These are phyloP conservation scores for Melanotaenia duboulayi DNA, from an alignment of 2,113 vertebrate genomes.

Conservation along the genomic window DNA sequence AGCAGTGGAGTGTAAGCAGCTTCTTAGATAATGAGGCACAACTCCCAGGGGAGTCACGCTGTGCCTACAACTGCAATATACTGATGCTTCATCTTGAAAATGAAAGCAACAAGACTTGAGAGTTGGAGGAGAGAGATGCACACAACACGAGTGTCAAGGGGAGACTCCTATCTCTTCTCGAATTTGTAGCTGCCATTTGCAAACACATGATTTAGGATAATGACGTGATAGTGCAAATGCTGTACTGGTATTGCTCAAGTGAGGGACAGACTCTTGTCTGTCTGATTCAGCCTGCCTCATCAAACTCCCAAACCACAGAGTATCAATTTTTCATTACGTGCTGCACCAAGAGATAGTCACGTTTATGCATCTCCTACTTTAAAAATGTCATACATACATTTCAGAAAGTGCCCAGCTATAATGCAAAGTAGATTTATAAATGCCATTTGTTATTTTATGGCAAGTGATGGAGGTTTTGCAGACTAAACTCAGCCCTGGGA, in stretches of 20 bases:
- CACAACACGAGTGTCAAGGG: slow-evolving; percentile 19
- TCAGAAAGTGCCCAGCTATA: slow-evolving; percentile 14
- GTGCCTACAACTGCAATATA: slow-evolving; percentile 61
- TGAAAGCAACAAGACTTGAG: slow-evolving; percentile 57
- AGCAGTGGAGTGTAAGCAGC: slow-evolving; percentile 75
- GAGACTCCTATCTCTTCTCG: slow-evolving; percentile 2
- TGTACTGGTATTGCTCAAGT: slow-evolving; percentile 19
- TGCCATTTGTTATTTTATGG: slow-evolving; percentile 48
- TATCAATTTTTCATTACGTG: slow-evolving; percentile 56
- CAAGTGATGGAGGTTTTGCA: slow-evolving; percentile 47
- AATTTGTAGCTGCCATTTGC: slow-evolving; percentile 6
- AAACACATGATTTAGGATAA: slow-evolving; percentile 31
- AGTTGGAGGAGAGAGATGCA: slow-evolving; percentile 19
- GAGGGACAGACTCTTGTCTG: slow-evolving; percentile 4
- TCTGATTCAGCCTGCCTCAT: slow-evolving; percentile 9
- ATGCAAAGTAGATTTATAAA: slow-evolving; percentile 24
- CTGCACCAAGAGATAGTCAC: slow-evolving; percentile 31
- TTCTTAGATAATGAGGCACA: slow-evolving; percentile 79
- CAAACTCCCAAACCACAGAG: slow-evolving; percentile 26
- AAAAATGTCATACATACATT: slow-evolving; percentile 47
- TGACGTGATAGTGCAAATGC: slow-evolving; percentile 11
- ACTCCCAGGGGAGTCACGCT: slow-evolving; percentile 58
- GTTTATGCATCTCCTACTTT: slow-evolving; percentile 36
- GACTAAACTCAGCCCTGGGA: slow-evolving; percentile 56
- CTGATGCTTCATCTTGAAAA: slow-evolving; percentile 57